Percentiles rank a stretch among this genome's conserved stretches.
These are phyloP conservation scores for Mus spretus DNA, from an alignment of 2,797 vertebrate species.

Conservation along the genomic window DNA sequence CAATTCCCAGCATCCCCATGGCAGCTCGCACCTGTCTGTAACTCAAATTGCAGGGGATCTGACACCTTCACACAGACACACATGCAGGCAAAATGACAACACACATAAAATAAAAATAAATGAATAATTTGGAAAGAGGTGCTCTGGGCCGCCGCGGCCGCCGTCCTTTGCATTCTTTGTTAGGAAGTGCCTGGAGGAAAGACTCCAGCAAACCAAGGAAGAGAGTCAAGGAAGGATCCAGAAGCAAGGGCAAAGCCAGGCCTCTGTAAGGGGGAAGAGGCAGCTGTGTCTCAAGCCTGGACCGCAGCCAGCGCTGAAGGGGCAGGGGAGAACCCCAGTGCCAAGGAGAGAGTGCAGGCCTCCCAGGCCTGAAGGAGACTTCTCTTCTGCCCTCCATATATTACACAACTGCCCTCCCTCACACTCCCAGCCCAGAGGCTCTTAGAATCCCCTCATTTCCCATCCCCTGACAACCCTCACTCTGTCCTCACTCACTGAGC, in stretches of 20 bases:
- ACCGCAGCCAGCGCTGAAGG: not conserved
- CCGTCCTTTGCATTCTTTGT: not conserved
- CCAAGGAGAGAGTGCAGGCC: not conserved
- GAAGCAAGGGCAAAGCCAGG: constrained; percentile 4
- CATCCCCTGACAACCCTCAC: not conserved
- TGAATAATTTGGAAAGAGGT: not conserved
- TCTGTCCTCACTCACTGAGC: not conserved
- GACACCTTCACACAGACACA: not conserved
- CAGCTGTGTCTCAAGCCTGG: not conserved
- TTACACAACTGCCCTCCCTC: not conserved
- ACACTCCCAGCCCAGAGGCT: not conserved
- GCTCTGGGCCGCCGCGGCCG: not conserved
- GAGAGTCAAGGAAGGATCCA: not conserved
- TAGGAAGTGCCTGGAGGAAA: not conserved
- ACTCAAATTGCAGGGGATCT: not conserved
- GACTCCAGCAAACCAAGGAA: not conserved
- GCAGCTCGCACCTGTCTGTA: not conserved
- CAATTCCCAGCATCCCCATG: not conserved
- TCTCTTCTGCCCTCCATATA: not conserved
- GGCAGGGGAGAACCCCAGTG: not conserved
- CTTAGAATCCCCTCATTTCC: not conserved
- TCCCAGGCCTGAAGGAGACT: not conserved
- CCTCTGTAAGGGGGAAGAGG: not conserved
- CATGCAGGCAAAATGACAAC: not conserved
- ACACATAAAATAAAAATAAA: not conserved